Evolutionary conservation across 2,113 vertebrate genomes (phyloP), one percentile per base, ranked within the genome.

Genomic region (Conger conger): DNA sequence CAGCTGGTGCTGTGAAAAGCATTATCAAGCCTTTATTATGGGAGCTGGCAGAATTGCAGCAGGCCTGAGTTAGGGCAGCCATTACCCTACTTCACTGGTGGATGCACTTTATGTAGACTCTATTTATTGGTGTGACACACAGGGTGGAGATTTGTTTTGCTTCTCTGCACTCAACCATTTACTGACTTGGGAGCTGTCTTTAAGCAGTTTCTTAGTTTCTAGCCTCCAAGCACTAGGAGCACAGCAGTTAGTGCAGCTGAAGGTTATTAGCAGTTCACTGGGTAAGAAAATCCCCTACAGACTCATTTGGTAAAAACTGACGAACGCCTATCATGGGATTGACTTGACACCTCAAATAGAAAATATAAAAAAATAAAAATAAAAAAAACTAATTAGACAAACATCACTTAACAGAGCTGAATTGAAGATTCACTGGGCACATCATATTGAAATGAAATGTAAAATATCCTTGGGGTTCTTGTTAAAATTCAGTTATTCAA

Each of bases 1-100:
- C 63, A 86, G 86, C 82, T n/a, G 37, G 76, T 73, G 76, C 53
- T 57, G 37, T 73, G 79, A 45, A 38, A 82, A 68, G 82, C 73
- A 81, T 86, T 90, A 88, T 90, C 87, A 86, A 53, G 53, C 76
- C 63, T 78, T 89, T 86, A 85, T 91, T 89, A 91, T 83, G 60
- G 87, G 77, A 30, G 76, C 85, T 90, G 89, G 87, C 88, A 85
- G 85, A 77, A 63, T 20, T 23, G 76, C 8, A 76, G 68, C 16
- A 77, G 53, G 68, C 9, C 80, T 85, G 85, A 89, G 85, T 89
- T 89, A 88, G 81, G 38, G 54, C 63, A 35, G 33, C 79, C 57
- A 80, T 85, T 83, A 81, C 81, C 5, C 68, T 82, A 20, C 76
- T 83, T 80, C 73, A 36, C 54, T 37, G 83, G 79, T 88, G 81